phyloP scores from a whole-genome alignment of 1,140 invertebrate species.

The Ostrea denselamellosa region DNA sequence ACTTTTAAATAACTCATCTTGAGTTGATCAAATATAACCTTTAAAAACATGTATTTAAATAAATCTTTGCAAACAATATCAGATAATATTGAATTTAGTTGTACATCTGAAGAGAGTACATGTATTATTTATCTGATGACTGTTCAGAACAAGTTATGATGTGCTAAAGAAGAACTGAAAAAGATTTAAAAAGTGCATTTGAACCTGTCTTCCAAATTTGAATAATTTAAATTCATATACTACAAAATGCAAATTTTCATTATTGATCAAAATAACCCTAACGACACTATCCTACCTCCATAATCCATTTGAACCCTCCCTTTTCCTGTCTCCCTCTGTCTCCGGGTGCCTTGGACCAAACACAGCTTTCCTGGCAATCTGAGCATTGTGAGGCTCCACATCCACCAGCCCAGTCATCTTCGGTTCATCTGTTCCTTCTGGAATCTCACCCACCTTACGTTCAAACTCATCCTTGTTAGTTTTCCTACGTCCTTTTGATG shows the following conservation, averaged over 20 bases:
- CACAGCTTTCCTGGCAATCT: background rate
- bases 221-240: background rate
- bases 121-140: too few species aligned
- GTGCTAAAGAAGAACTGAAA: too few species aligned
- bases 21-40: too few species aligned
- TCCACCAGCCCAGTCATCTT: conserved; percentile 1
- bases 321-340: background rate
- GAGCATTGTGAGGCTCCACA: background rate
- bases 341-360: conserved; percentile 40
- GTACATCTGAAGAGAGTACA: too few species aligned
- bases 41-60: too few species aligned
- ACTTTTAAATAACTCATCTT: too few species aligned
- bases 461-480: background rate
- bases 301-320: background rate
- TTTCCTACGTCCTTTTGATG: background rate
- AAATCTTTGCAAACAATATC: too few species aligned
- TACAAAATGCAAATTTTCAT: background rate
- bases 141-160: too few species aligned
- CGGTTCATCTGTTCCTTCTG: background rate
- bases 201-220: too few species aligned
- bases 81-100: too few species aligned
- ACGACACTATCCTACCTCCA: background rate
- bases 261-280: background rate
- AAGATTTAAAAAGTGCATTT: too few species aligned
- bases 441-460: background rate